Conservation (phyloP, 2,113 vertebrate genomes). For the Clarias macrocephalus region DNA sequence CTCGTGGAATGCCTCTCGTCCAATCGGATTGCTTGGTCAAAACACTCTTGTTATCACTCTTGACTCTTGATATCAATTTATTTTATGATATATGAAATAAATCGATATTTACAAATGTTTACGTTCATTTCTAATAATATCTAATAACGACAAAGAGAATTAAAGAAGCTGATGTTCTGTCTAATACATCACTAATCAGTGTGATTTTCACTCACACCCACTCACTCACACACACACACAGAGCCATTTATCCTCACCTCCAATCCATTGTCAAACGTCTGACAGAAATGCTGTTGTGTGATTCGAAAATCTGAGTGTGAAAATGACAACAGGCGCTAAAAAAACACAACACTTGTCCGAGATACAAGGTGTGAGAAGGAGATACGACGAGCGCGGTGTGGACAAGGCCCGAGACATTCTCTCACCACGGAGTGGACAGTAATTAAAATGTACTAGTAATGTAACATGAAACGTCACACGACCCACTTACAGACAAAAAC, state of each 20-base stretch:
- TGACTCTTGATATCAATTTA: neutral
- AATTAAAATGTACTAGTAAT: neutral
- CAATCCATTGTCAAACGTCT: neutral
- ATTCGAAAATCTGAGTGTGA: slow-evolving; percentile 6
- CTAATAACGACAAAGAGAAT: neutral
- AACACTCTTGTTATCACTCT: too few species aligned
- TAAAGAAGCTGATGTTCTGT: neutral
- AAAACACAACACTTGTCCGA: neutral
- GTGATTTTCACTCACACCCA: neutral
- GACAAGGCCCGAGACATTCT: slow-evolving; percentile 1
- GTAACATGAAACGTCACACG: neutral
- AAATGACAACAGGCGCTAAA: slow-evolving; percentile 3
- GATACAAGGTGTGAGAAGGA: neutral
- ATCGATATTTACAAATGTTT: neutral
- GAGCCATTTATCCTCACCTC: slow-evolving; percentile 4
- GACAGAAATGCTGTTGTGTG: neutral
- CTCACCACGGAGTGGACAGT: neutral
- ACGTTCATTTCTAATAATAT: neutral
- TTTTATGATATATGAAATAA: neutral
- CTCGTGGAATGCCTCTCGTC: too few species aligned
- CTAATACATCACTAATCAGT: neutral
- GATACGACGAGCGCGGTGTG: neutral
- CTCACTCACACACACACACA: slow-evolving; percentile 2
- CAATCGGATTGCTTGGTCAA: too few species aligned
- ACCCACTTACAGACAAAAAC: neutral